These are phyloP conservation scores for Platyura marginata DNA, from an alignment of 1,140 invertebrate genomes.

Conservation along the genomic window DNA sequence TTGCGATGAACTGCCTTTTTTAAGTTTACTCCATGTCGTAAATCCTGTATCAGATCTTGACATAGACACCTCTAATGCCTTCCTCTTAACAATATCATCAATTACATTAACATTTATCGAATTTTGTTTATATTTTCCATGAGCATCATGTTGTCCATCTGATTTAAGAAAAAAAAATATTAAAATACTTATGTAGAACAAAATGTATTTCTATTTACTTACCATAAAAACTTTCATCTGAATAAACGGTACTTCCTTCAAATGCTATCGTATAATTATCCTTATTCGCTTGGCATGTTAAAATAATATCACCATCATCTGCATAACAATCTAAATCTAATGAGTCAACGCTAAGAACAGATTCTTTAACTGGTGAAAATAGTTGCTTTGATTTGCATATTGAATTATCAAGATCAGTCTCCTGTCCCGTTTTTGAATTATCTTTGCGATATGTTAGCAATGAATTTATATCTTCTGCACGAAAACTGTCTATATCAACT, in stretches of 20 bases:
- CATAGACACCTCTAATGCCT: constrained; percentile 50
- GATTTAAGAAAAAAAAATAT: background rate
- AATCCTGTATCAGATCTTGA: constrained; percentile 63
- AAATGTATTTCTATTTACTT: constrained; percentile 9
- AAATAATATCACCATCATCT: constrained; percentile 60
- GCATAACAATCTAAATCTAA: constrained; percentile 60
- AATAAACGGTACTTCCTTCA: constrained; percentile 73
- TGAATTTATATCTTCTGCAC: constrained; percentile 76
- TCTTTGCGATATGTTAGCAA: constrained; percentile 43
- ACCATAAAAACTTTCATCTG: constrained; percentile 66
- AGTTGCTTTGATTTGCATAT: constrained; percentile 77
- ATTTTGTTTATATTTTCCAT: constrained; percentile 18
- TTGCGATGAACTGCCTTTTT: constrained; percentile 28
- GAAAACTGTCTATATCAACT: constrained; percentile 87
- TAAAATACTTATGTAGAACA: background rate
- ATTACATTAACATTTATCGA: constrained; percentile 23
- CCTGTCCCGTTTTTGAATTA: background rate
- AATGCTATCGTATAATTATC: constrained; percentile 90
- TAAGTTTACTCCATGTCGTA: constrained; percentile 69
- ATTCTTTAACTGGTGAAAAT: constrained; percentile 81
- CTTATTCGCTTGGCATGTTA: constrained; percentile 79
- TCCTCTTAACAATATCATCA: constrained; percentile 22
- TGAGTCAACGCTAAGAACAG: constrained; percentile 76
- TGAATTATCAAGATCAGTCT: constrained; percentile 28
- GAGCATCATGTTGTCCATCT: constrained; percentile 19